These are phyloP conservation scores for Eilema sororculum DNA, from an alignment of 2,888 invertebrate genomes.

Conservation along the genomic window DNA sequence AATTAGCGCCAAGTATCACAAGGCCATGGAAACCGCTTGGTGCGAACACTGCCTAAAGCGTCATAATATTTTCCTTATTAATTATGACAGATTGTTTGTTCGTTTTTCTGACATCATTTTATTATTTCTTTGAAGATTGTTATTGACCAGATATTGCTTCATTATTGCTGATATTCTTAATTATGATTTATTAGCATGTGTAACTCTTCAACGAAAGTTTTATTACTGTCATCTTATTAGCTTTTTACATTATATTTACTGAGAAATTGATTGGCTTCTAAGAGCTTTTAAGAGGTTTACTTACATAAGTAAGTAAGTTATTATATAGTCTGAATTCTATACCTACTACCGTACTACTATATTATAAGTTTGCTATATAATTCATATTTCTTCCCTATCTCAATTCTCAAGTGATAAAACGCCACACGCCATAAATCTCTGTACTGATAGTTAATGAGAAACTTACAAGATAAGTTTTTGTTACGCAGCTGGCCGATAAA, in stretches of 20 bases:
- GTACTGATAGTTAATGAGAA: not conserved
- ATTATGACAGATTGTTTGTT: slow-evolving; percentile 23
- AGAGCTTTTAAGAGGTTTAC: no score
- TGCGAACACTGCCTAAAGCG: not conserved
- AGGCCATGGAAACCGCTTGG: not conserved
- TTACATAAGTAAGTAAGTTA: no score
- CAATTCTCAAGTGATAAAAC: not conserved
- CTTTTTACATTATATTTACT: not conserved
- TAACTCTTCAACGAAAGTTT: slow-evolving; percentile 8
- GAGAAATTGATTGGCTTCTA: no score
- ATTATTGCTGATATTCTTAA: slow-evolving; percentile 29
- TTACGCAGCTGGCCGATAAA: slow-evolving; percentile 15
- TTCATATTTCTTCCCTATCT: not conserved
- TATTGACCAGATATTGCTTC: slow-evolving; percentile 32
- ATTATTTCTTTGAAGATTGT: slow-evolving; percentile 44
- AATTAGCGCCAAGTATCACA: no score
- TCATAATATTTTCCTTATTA: not conserved
- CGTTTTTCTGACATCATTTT: slow-evolving; percentile 52
- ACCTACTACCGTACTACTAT: no score
- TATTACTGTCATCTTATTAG: not conserved
- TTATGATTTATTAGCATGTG: slow-evolving; percentile 24
- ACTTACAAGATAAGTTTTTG: slow-evolving; percentile 3
- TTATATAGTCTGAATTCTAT: no score
- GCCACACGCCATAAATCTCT: not conserved
- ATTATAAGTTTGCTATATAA: no score